Percentiles rank a stretch among this genome's conserved stretches.
Evolutionary conservation across 2,888 invertebrate genomes (phyloP).

Genomic region (Drosophila parthenogenetica): DNA sequence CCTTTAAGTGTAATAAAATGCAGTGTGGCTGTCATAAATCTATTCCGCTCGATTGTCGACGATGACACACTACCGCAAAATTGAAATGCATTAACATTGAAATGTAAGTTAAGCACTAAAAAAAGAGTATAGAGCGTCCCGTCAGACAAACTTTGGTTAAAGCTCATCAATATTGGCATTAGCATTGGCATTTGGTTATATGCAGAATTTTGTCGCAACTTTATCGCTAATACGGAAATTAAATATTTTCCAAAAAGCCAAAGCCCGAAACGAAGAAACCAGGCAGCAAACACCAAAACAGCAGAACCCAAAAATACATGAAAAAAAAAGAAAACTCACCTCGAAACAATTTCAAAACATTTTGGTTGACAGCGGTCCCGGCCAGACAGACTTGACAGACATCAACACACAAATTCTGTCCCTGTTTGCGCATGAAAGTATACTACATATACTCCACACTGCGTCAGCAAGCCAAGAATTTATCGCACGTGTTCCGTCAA

Average conservation of each 20-base stretch:
- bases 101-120: constrained; percentile 44
- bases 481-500: constrained; percentile 38
- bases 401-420: constrained; percentile 28
- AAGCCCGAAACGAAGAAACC: constrained; percentile 22
- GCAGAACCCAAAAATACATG: constrained; percentile 29
- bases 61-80: constrained; percentile 57
- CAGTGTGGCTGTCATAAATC: constrained; percentile 80
- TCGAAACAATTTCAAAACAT: constrained; percentile 76
- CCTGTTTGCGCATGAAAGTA: constrained; percentile 66
- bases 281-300: constrained; percentile 26
- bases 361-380: constrained; percentile 67
- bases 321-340: constrained; percentile 8
- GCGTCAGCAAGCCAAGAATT: constrained; percentile 29
- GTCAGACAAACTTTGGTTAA: constrained; percentile 26
- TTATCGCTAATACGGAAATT: constrained; percentile 72
- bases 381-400: constrained; percentile 23
- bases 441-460: constrained; percentile 48
- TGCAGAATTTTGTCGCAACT: constrained; percentile 50
- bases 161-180: constrained; percentile 47
- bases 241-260: constrained; percentile 63
- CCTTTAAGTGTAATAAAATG: constrained; percentile 81
- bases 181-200: constrained; percentile 51
- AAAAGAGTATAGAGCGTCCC: constrained; percentile 20
- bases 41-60: constrained; percentile 81
- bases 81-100: constrained; percentile 79